phyloP scores from a whole-genome alignment of 2,113 vertebrate genomes.

The Zosterops hypoxanthus region DNA sequence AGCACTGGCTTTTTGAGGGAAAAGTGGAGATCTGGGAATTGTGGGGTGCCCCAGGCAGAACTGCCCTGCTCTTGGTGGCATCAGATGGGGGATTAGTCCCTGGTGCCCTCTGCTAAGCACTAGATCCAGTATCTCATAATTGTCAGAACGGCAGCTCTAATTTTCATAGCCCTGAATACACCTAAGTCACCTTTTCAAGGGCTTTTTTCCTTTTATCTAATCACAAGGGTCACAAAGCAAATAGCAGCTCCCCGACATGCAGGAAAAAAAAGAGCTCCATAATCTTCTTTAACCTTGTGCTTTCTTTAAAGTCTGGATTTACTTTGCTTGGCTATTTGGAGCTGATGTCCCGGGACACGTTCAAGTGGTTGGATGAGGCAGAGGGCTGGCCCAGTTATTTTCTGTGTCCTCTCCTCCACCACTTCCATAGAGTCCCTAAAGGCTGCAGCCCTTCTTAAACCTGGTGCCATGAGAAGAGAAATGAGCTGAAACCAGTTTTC shows the following conservation, averaged over 20 bases:
- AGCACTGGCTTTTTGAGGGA: neutral
- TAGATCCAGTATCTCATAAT: neutral
- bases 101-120: neutral
- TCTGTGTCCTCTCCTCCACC: neutral
- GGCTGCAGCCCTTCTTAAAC: neutral
- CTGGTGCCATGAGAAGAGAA: neutral
- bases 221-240: constrained; percentile 23
- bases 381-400: neutral
- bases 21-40: neutral
- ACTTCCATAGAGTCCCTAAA: neutral
- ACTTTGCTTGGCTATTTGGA: neutral
- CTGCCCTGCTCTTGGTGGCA: neutral
- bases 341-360: neutral
- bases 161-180: neutral
- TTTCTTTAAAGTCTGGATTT: neutral
- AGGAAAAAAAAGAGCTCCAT: neutral
- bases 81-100: neutral
- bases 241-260: neutral
- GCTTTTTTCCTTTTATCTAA: constrained; percentile 11
- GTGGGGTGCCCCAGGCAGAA: neutral
- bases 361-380: fast-evolving
- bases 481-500: neutral
- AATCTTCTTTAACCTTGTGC: neutral
- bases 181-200: constrained; percentile 15
- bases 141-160: neutral